Conservation (phyloP, 1,140 invertebrate species). For the Musca domestica region DNA sequence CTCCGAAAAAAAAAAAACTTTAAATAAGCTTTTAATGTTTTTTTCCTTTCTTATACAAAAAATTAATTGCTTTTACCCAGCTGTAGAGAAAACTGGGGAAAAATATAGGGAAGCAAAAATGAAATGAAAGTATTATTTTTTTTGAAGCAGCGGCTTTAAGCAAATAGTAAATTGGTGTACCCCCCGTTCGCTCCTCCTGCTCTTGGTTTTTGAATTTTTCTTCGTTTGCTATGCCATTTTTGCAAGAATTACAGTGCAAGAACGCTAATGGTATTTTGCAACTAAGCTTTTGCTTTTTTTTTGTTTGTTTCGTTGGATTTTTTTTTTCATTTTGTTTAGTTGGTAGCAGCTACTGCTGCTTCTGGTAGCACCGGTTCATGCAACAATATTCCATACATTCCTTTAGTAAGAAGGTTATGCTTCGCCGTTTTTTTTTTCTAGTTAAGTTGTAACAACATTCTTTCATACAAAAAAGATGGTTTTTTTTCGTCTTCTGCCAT, state of each 20-base stretch:
- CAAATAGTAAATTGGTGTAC: conserved; percentile 16
- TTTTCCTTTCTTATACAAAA: neutral
- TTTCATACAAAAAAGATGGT: neutral
- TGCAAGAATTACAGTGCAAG: conserved; percentile 7
- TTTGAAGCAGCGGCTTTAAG: neutral
- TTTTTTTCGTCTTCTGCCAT: conserved; percentile 27
- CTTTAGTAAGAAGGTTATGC: conserved; percentile 40
- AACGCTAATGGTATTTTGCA: conserved; percentile 19
- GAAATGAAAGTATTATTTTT: conserved; percentile 21
- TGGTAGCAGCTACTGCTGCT: neutral
- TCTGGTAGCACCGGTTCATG: neutral
- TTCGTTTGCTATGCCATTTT: neutral
- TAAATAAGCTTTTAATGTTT: conserved; percentile 15
- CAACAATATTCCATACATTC: neutral
- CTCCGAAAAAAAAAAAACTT: no score
- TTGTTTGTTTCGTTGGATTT: conserved; percentile 2
- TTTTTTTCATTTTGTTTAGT: neutral
- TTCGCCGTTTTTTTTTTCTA: conserved; percentile 31
- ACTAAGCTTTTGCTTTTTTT: conserved; percentile 14
- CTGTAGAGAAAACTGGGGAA: no score
- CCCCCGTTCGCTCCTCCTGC: no score
- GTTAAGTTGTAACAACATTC: conserved; percentile 14
- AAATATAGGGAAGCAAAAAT: neutral
- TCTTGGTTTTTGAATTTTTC: conserved; percentile 29
- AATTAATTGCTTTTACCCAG: conserved; percentile 16